Conservation (phyloP, 2,888 invertebrate genomes). For the Archaeoteleia sp. region DNA sequence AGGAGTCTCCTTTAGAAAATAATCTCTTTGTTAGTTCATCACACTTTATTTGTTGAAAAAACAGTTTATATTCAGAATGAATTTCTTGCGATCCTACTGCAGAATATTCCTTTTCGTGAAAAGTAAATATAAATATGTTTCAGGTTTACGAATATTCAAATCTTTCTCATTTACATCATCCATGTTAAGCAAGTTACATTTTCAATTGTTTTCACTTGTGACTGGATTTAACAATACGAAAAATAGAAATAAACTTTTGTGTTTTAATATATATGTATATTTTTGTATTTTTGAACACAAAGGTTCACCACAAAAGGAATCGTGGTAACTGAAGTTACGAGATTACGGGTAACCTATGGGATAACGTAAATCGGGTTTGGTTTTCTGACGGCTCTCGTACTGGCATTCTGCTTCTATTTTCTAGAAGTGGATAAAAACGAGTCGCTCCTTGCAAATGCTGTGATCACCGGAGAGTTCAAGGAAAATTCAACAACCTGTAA, state of each 20-base stretch:
- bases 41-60: conserved; percentile 26
- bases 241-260: too few species aligned
- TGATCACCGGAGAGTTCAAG: conserved; percentile 23
- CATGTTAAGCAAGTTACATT: too few species aligned
- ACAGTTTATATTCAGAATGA: conserved; percentile 13
- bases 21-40: conserved; percentile 32
- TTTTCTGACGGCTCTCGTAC: too few species aligned
- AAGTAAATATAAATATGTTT: conserved; percentile 10
- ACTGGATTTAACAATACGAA: too few species aligned
- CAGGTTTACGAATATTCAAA: background rate
- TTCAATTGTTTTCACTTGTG: too few species aligned
- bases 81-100: conserved; percentile 6
- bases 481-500: conserved; percentile 43
- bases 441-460: conserved; percentile 24
- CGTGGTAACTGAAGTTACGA: too few species aligned
- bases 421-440: conserved; percentile 34
- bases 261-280: too few species aligned
- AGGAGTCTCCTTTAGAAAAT: conserved; percentile 23
- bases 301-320: too few species aligned
- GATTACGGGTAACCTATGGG: too few species aligned
- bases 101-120: conserved; percentile 6
- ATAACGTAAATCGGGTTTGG: too few species aligned
- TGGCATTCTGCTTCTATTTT: conserved; percentile 28
- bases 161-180: too few species aligned
- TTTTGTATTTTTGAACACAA: too few species aligned